phyloP scores from a whole-genome alignment of 2,888 invertebrate genomes.

The Rhogogaster chlorosoma region DNA sequence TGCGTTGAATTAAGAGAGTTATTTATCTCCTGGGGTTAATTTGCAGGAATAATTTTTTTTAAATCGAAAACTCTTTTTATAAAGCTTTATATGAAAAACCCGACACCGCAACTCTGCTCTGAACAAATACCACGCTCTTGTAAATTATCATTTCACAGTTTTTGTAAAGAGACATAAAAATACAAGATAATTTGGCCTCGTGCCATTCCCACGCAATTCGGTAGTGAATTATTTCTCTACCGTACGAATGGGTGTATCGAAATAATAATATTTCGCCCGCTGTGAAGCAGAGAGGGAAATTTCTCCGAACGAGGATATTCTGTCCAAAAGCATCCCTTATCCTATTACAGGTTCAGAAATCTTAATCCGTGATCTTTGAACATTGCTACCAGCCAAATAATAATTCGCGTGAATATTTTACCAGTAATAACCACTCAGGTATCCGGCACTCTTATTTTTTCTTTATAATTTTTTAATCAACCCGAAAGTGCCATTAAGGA shows the following conservation, averaged over 20 bases:
- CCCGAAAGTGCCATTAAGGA: not conserved
- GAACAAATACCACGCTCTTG: slow-evolving; percentile 6
- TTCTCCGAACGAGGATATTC: not conserved
- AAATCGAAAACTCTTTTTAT: slow-evolving; percentile 3
- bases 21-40: not conserved
- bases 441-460: not conserved
- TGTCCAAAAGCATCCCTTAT: not conserved
- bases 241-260: not conserved
- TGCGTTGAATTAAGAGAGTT: not conserved
- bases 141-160: slow-evolving; percentile 14
- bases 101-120: not conserved
- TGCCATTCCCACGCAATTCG: not conserved
- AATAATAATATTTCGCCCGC: not conserved
- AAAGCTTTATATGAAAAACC: not conserved
- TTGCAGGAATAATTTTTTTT: not conserved
- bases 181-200: slow-evolving; percentile 24
- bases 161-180: not conserved
- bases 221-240: not conserved
- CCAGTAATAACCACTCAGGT: not conserved
- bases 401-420: not conserved
- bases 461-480: slow-evolving; percentile 35
- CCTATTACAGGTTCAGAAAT: not conserved
- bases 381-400: not conserved
- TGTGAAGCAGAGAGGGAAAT: not conserved
- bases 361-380: not conserved